Evolutionary conservation across 2,113 vertebrate species (phyloP).

Genomic region (Rhinichthys klamathensis): DNA sequence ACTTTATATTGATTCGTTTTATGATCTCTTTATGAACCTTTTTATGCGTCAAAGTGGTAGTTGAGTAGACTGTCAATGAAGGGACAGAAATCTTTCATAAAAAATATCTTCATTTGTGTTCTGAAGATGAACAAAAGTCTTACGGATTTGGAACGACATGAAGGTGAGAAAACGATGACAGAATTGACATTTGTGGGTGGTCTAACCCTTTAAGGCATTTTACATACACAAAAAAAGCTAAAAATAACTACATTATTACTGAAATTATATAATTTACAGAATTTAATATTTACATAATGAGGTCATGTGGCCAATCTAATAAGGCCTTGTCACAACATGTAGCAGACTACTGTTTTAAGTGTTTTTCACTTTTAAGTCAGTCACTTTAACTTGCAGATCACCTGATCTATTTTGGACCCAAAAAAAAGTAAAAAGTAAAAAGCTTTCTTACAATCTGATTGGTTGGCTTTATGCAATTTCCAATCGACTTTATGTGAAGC

Average conservation of each 20-base stretch:
- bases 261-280: not conserved
- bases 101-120: no score
- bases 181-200: no score
- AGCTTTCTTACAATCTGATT: not conserved
- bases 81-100: no score
- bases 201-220: not conserved
- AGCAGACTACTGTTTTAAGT: not conserved
- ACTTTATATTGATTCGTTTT: no score
- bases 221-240: not conserved
- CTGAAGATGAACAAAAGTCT: no score
- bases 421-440: not conserved
- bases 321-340: not conserved
- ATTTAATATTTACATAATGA: not conserved
- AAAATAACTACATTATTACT: not conserved
- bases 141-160: no score
- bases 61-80: no score
- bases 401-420: not conserved
- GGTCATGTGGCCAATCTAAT: not conserved
- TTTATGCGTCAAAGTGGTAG: no score
- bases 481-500: no score
- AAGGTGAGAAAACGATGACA: no score
- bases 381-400: not conserved
- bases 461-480: not conserved
- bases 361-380: not conserved
- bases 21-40: no score